phyloP scores from a whole-genome alignment of 37 sponge, comb jelly and placozoan genomes.

The Haliclona indistincta region DNA sequence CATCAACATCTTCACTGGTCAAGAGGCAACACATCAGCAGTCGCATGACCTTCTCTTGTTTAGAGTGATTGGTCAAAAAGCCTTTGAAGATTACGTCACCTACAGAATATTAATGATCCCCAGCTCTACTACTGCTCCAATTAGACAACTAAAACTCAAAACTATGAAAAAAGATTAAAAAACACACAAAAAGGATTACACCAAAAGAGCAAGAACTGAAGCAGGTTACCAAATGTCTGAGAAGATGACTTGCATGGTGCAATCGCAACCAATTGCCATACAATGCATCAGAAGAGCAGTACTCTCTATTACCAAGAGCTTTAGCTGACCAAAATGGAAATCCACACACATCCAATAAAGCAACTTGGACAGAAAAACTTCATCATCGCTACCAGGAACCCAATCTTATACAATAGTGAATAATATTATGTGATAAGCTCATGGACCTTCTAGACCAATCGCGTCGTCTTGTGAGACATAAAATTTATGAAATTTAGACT shows the following conservation, averaged over 20 bases:
- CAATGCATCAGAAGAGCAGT: background rate
- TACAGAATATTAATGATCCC: background rate
- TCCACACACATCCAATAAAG: conserved; percentile 20
- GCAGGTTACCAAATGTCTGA: conserved; percentile 15
- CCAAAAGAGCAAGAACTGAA: conserved; percentile 18
- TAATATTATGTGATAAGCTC: too few species aligned
- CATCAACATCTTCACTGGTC: background rate
- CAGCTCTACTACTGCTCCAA: background rate
- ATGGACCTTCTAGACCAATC: too few species aligned
- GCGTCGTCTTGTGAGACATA: too few species aligned
- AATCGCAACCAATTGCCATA: background rate
- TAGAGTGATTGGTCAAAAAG: background rate
- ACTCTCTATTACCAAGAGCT: conserved; percentile 8
- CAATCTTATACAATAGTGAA: too few species aligned
- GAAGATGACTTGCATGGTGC: conserved; percentile 18
- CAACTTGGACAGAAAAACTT: conserved; percentile 2
- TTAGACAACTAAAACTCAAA: background rate
- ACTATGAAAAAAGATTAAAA: background rate
- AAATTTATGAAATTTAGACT: too few species aligned
- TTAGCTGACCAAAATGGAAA: conserved; percentile 13
- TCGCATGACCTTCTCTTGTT: conserved; percentile 5
- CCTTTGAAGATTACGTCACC: conserved; percentile 9
- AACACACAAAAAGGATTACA: conserved; percentile 3
- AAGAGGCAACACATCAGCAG: conserved; percentile 9
- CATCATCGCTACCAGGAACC: background rate